Percentiles rank a stretch among this genome's conserved stretches.
These are phyloP conservation scores for Aphelocoma coerulescens DNA, from an alignment of 2,113 vertebrate species.

Conservation along the genomic window DNA sequence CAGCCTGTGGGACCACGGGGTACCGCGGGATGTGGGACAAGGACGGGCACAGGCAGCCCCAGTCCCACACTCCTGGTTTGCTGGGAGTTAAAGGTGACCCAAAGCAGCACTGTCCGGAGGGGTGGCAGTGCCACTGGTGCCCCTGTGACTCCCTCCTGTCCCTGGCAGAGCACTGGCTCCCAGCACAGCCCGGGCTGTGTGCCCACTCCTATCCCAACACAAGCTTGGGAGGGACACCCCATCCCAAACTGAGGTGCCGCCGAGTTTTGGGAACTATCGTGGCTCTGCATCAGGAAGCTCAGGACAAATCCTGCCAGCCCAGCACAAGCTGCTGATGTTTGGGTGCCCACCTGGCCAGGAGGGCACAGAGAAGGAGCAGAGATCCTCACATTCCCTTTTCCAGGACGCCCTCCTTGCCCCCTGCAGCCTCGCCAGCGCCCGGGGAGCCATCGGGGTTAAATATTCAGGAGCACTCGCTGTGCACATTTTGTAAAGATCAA, in stretches of 20 bases:
- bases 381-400: neutral
- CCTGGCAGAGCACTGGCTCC: neutral
- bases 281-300: neutral
- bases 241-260: neutral
- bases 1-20: neutral
- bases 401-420: neutral
- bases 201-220: neutral
- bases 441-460: neutral
- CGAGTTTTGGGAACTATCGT: neutral
- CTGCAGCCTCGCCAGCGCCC: fast-evolving
- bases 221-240: neutral
- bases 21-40: fast-evolving
- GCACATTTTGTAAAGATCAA: constrained; percentile 37
- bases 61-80: neutral
- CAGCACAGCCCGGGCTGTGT: neutral
- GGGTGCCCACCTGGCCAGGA: neutral
- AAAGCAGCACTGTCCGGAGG: fast-evolving
- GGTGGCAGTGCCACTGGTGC: neutral
- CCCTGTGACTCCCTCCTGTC: neutral
- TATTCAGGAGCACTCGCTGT: neutral
- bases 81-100: neutral
- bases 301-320: neutral
- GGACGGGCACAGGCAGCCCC: no score
- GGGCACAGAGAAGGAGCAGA: neutral
- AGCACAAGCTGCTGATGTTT: fast-evolving